Evolutionary conservation across 2,113 vertebrate genomes (phyloP), one percentile per base, ranked within the genome.

Genomic region (Ochotona princeps): DNA sequence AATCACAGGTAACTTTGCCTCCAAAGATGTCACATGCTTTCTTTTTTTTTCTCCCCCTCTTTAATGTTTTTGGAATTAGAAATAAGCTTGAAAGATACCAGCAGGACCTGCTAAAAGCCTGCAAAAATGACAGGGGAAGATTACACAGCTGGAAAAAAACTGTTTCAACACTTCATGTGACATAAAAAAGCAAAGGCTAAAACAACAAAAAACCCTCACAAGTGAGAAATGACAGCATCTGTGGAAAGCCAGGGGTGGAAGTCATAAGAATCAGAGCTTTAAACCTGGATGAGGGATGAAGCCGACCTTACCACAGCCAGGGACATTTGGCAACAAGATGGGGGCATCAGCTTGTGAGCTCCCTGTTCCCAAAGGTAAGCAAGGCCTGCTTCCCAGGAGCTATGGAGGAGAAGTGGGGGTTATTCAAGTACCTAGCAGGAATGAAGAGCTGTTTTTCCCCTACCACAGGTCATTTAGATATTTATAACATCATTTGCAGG

Each of bases 31-130:
- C 60, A 21, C 8, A 81, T 44, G 11, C 54, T 65, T 28, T 28
- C 26, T 26, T 25, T 51, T 54, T 83, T 35, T 10, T 60, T n/a
- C 12, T n/a, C 25, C 35, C 69, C 26, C 12, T 35, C 79, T 90
- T 92, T 93, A 74, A 86, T 86, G 83, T 87, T 61, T 92, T 90
- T 88, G 83, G 91, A 95, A 88, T 93, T 73, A 95, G 86, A 95
- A 74, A 92, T 66, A 87, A 91, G 70, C 61, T 82, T 90, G 79
- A 93, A 87, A 76, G 92, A 83, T 65, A 30, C 54, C 65, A 70
- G 78, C 57, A 28, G 88, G 25, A 17, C 7, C 60, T 75, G 76
- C 35, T 84, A 79, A 91, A 83, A 91, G 49, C 87, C 57, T 89
- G 84, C 11, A 80, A 54, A 93, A 83, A 92, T 70, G 87, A 92